phyloP scores from a whole-genome alignment of 1,140 invertebrate species.

The Babylonia areolata region DNA sequence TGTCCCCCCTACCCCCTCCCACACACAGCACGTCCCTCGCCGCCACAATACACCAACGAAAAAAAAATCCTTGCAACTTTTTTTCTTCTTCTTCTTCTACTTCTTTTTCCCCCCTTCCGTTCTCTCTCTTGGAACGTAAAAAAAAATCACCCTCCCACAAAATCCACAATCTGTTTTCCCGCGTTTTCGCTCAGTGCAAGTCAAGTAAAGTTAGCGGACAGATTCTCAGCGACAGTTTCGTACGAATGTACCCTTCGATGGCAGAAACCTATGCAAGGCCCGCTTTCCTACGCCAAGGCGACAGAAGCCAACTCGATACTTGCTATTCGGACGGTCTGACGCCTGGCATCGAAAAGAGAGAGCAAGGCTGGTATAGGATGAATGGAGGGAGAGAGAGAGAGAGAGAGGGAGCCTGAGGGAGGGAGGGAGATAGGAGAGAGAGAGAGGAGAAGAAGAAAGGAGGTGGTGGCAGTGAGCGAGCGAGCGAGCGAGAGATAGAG shows the following conservation, averaged over 20 bases:
- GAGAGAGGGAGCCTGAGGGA: not conserved
- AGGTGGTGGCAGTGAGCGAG: too few relatives aligned
- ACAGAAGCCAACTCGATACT: not conserved
- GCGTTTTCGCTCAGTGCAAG: not conserved
- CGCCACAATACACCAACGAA: too few relatives aligned
- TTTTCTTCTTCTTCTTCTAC: not conserved
- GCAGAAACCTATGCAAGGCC: not conserved
- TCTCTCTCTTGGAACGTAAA: too few relatives aligned
- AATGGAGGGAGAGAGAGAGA: not conserved
- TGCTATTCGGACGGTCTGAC: not conserved
- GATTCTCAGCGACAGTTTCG: not conserved
- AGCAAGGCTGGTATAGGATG: not conserved
- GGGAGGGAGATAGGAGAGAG: not conserved
- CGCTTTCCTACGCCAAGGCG: not conserved
- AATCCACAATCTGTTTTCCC: not conserved
- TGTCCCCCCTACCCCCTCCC: not conserved
- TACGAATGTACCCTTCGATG: not conserved
- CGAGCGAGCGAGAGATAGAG: not conserved
- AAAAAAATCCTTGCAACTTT: too few relatives aligned
- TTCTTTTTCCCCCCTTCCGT: not conserved
- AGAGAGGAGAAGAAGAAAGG: too few relatives aligned
- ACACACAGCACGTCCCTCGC: too few relatives aligned
- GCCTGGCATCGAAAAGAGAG: slow-evolving; percentile 4
- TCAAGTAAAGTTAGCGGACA: not conserved
- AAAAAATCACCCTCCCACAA: too few relatives aligned